A percentile compares a stretch with the other conserved stretches of the same genome.
These are phyloP conservation scores for Carassius gibelio DNA, from an alignment of 2,113 vertebrate genomes.

Conservation along the genomic window DNA sequence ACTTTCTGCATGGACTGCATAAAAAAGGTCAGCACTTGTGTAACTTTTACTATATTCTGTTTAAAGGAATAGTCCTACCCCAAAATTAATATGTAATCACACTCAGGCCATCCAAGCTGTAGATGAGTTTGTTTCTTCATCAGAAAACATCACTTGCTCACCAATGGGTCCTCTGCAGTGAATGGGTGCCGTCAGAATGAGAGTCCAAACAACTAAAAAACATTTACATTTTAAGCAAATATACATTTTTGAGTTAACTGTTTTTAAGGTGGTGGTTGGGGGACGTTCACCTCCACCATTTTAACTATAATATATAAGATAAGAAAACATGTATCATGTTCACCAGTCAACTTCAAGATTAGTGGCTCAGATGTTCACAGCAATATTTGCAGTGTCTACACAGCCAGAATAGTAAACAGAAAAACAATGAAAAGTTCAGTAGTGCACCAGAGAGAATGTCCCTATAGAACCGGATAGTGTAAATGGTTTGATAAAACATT, in stretches of 20 bases:
- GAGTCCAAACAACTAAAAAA: no score
- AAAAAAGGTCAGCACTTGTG: background rate
- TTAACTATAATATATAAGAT: background rate
- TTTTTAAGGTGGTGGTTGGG: background rate
- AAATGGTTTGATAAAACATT: constrained; percentile 35
- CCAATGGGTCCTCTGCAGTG: no score
- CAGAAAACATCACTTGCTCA: no score
- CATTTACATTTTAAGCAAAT: no score
- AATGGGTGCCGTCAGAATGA: no score
- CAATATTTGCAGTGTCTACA: background rate
- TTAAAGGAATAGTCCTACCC: background rate
- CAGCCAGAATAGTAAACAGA: constrained; percentile 4
- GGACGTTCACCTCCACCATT: background rate
- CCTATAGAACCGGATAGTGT: background rate
- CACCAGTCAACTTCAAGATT: background rate
- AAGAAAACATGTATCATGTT: background rate
- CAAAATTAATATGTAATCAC: no score
- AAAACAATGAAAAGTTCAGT: constrained; percentile 11
- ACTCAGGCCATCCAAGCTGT: no score
- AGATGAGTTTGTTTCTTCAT: no score
- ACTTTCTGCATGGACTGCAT: background rate
- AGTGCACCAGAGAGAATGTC: background rate
- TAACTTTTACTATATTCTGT: background rate
- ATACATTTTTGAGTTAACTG: background rate
- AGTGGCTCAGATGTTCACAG: background rate